phyloP scores from a whole-genome alignment of 2,888 invertebrate genomes.

The Hypsopygia costalis region DNA sequence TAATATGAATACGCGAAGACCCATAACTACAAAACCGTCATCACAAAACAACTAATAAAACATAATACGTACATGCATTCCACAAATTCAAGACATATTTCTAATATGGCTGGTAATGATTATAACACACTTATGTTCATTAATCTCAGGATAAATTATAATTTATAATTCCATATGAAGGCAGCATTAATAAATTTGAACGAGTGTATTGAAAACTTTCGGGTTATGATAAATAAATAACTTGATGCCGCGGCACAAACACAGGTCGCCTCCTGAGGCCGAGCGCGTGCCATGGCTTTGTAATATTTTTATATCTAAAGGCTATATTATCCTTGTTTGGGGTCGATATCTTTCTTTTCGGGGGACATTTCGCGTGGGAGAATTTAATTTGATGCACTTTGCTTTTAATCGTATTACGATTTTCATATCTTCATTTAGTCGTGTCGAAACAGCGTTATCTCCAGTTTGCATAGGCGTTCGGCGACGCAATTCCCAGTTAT shows the following conservation, averaged over 20 bases:
- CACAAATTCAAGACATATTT: slow-evolving; percentile 48
- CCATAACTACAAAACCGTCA: slow-evolving; percentile 13
- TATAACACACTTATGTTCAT: slow-evolving; percentile 61
- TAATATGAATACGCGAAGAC: slow-evolving; percentile 4
- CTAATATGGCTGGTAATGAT: slow-evolving; percentile 49
- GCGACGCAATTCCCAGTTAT: slow-evolving; percentile 27
- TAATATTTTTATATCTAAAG: slow-evolving; percentile 77
- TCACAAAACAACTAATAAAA: slow-evolving; percentile 41
- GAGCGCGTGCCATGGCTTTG: slow-evolving; percentile 74
- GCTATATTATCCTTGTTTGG: slow-evolving; percentile 70
- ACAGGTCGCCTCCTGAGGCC: slow-evolving; percentile 57
- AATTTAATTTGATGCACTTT: slow-evolving; percentile 74
- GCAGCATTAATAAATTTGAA: slow-evolving; percentile 58
- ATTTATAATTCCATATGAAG: slow-evolving; percentile 54
- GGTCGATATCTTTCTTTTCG: slow-evolving; percentile 64
- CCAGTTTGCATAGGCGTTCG: slow-evolving; percentile 41
- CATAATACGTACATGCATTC: slow-evolving; percentile 48
- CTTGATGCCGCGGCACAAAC: slow-evolving; percentile 57
- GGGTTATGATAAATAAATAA: slow-evolving; percentile 69
- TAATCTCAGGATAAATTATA: slow-evolving; percentile 62
- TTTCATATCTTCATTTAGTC: slow-evolving; percentile 51
- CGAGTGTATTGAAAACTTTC: slow-evolving; percentile 62
- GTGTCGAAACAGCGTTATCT: slow-evolving; percentile 42
- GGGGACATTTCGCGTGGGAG: slow-evolving; percentile 69
- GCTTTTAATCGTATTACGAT: slow-evolving; percentile 59